These are phyloP conservation scores for Triops cancriformis DNA, from an alignment of 1,140 invertebrate genomes.

Conservation along the genomic window DNA sequence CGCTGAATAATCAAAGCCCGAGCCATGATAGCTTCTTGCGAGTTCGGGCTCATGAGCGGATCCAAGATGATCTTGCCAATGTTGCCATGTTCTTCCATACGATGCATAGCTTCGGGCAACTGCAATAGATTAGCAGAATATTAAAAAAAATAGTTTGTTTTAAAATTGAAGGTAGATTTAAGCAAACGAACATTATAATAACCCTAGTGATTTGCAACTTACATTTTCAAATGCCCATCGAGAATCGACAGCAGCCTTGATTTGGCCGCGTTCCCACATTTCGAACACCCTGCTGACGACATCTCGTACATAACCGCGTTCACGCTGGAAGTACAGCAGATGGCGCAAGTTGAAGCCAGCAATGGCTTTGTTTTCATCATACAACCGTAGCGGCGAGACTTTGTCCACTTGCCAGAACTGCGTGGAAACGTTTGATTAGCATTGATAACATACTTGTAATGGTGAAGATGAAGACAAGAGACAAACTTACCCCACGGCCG, in stretches of 20 bases:
- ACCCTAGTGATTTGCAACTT: slow-evolving; percentile 38
- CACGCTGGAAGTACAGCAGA: slow-evolving; percentile 69
- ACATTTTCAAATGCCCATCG: slow-evolving; percentile 79
- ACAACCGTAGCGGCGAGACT: slow-evolving; percentile 75
- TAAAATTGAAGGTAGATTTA: neutral
- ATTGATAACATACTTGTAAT: neutral
- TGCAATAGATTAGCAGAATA: slow-evolving; percentile 39
- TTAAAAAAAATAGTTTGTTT: slow-evolving; percentile 16
- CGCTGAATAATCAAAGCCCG: slow-evolving; percentile 17
- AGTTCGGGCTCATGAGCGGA: slow-evolving; percentile 54
- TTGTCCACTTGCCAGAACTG: slow-evolving; percentile 88
- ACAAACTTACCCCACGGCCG: slow-evolving; percentile 65
- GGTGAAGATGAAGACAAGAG: neutral
- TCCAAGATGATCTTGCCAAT: slow-evolving; percentile 79
- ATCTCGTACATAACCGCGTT: slow-evolving; percentile 56
- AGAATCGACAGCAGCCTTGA: slow-evolving; percentile 73
- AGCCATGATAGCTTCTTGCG: slow-evolving; percentile 22
- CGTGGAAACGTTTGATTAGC: slow-evolving; percentile 26
- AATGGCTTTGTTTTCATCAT: slow-evolving; percentile 78
- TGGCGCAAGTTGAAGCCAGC: slow-evolving; percentile 74
- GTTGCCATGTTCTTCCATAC: slow-evolving; percentile 84
- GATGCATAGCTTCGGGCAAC: slow-evolving; percentile 81
- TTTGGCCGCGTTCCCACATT: slow-evolving; percentile 64
- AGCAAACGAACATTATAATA: too few species aligned
- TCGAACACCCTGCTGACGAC: slow-evolving; percentile 62